Evolutionary conservation across 1,140 invertebrate genomes (phyloP).

Genomic region (Lepidurus packardi): DNA sequence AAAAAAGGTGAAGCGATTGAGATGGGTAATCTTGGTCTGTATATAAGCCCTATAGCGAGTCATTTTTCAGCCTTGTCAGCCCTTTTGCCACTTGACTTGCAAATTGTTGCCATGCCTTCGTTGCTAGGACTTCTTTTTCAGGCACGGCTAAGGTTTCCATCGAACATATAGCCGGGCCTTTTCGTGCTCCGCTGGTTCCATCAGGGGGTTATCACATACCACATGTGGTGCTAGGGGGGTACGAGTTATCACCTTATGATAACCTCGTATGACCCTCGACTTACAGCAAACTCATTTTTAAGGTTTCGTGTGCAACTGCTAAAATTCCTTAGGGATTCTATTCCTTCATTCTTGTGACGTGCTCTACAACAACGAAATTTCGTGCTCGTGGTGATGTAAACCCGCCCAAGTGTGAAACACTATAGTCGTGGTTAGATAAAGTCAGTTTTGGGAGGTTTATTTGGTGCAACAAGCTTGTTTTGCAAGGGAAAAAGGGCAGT

Average conservation of each 20-base stretch:
- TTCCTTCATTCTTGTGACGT: no score
- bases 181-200: not conserved
- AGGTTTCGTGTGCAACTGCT: not conserved
- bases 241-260: conserved; percentile 19
- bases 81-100: conserved; percentile 9
- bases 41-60: not conserved
- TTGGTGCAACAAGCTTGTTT: no score
- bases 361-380: no score
- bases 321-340: no score
- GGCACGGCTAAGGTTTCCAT: not conserved
- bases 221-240: conserved; percentile 20
- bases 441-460: no score
- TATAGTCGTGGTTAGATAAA: no score
- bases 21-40: conserved; percentile 3
- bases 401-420: no score
- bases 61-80: conserved; percentile 8
- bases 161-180: not conserved
- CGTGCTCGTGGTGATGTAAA: no score
- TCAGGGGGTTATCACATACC: not conserved
- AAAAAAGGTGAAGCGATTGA: conserved; percentile 4
- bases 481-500: no score
- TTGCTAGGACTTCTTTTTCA: not conserved
- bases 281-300: not conserved
- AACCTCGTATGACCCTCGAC: conserved; percentile 5
- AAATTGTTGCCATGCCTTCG: conserved; percentile 10